phyloP scores from a whole-genome alignment of 2,113 vertebrate species.

The Lophochroa leadbeateri region DNA sequence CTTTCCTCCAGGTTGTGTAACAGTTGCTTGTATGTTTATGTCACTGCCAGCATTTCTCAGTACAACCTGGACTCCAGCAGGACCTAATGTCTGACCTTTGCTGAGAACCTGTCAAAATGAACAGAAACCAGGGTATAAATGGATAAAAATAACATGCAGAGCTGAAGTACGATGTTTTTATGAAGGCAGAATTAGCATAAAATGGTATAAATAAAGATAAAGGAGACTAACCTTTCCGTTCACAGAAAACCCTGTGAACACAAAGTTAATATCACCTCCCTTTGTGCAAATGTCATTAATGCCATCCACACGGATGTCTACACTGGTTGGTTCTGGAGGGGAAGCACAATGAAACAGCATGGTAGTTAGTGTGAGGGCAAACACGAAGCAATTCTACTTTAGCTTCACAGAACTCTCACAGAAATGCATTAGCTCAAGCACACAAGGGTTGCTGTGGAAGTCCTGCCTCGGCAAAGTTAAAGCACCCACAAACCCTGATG shows the following conservation, averaged over 20 bases:
- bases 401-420: not conserved
- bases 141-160: not conserved
- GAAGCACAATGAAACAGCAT: not conserved
- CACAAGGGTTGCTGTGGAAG: not conserved
- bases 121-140: not conserved
- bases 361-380: not conserved
- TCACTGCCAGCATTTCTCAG: constrained; percentile 82
- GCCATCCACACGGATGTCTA: constrained; percentile 94
- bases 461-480: not conserved
- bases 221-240: constrained; percentile 84
- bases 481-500: not conserved
- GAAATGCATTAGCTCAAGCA: not conserved
- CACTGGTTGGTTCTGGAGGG: constrained; percentile 87
- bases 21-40: constrained; percentile 81
- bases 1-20: constrained; percentile 91
- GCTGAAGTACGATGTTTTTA: not conserved
- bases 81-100: constrained; percentile 89
- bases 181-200: not conserved
- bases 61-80: constrained; percentile 88
- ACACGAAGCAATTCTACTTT: not conserved
- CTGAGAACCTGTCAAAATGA: constrained; percentile 86
- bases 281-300: constrained; percentile 94
- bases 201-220: not conserved
- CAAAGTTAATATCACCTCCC: constrained; percentile 96
- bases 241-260: constrained; percentile 96